Conservation (phyloP, 2,888 invertebrate species). For the Perizoma flavofasciatum region DNA sequence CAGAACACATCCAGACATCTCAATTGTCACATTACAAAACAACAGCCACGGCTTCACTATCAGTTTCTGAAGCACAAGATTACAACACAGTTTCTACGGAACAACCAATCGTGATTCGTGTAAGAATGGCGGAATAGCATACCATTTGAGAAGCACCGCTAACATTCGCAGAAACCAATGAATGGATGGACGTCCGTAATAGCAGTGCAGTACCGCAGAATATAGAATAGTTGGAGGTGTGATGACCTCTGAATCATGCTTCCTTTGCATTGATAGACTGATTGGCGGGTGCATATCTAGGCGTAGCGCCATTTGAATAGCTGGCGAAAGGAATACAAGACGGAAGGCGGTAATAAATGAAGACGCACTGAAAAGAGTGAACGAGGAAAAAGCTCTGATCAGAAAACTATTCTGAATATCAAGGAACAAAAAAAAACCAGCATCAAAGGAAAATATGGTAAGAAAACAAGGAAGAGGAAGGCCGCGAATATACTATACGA, state of each 20-base stretch:
- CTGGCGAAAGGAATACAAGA: no score
- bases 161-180: slow-evolving; percentile 33
- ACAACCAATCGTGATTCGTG: slow-evolving; percentile 14
- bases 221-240: slow-evolving; percentile 23
- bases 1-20: not conserved
- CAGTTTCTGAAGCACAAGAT: not conserved
- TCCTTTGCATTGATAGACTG: slow-evolving; percentile 52
- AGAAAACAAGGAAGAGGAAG: no score
- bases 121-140: slow-evolving; percentile 15
- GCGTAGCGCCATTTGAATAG: slow-evolving; percentile 7
- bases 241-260: slow-evolving; percentile 55
- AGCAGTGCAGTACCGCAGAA: slow-evolving; percentile 19
- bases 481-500: no score
- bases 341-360: no score
- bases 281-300: slow-evolving; percentile 43
- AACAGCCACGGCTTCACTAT: not conserved
- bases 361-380: no score
- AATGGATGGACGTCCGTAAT: slow-evolving; percentile 32
- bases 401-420: no score
- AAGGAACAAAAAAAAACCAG: no score
- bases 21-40: no score
- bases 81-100: slow-evolving; percentile 3
- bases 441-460: no score
- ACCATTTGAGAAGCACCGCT: slow-evolving; percentile 7
- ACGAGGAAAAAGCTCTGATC: no score